Conservation (phyloP, 1,140 invertebrate species). For the Parapsyche elsis region DNA sequence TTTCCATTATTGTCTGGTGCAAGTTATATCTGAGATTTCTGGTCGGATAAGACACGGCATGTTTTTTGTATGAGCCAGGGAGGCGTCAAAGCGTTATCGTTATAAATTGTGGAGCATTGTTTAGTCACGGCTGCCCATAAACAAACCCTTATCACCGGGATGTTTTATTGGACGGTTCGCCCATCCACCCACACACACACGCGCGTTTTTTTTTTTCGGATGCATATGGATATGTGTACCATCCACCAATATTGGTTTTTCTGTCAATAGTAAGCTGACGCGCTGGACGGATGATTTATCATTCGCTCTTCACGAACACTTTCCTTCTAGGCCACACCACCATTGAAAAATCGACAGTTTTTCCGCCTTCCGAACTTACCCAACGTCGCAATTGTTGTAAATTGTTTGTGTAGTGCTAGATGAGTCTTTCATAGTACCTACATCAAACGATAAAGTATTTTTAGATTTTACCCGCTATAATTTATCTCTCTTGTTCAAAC, state of each 20-base stretch:
- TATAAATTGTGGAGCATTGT: conserved; percentile 41
- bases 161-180: conserved; percentile 40
- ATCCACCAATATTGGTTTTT: conserved; percentile 29
- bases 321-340: background rate
- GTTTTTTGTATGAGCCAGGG: conserved; percentile 24
- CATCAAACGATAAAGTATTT: too few species aligned
- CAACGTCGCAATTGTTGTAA: too few species aligned
- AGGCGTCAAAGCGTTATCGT: conserved; percentile 24
- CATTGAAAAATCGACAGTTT: background rate
- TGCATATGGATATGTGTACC: background rate
- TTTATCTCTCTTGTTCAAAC: too few species aligned
- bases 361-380: background rate
- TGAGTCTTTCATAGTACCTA: too few species aligned
- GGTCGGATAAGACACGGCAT: background rate
- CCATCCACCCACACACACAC: background rate
- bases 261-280: conserved; percentile 13
- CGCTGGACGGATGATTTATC: conserved; percentile 25
- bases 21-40: conserved; percentile 8
- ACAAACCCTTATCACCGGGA: conserved; percentile 33
- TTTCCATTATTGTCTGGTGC: conserved; percentile 3
- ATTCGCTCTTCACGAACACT: conserved; percentile 3
- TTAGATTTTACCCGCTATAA: too few species aligned
- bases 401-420: too few species aligned
- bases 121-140: conserved; percentile 40
- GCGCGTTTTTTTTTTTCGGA: background rate